Percentiles rank a stretch among this genome's conserved stretches.
Evolutionary conservation across 1,140 invertebrate species (phyloP).

Genomic region (Copidosoma floridanum): DNA sequence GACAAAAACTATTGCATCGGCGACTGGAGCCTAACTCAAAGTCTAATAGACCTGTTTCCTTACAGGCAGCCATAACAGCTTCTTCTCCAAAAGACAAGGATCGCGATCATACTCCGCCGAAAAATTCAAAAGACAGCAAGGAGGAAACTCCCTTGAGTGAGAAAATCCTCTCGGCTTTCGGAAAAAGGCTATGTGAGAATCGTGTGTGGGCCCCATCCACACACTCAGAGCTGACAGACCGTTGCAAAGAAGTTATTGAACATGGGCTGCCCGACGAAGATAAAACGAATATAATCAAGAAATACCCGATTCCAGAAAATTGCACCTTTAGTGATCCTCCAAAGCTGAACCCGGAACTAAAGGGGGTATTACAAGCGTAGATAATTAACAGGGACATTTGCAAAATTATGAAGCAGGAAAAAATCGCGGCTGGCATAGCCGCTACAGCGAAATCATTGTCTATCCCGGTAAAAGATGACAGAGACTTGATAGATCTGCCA

Average conservation of each 20-base stretch:
- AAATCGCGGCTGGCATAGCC: neutral
- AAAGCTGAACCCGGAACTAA: neutral
- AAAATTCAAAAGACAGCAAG: no score
- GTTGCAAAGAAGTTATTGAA: slow-evolving; percentile 4
- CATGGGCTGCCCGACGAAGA: neutral
- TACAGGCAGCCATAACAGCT: no score
- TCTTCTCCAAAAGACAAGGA: no score
- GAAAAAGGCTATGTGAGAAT: neutral
- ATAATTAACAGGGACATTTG: neutral
- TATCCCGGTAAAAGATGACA: neutral
- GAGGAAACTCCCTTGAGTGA: no score
- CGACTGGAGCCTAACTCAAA: no score
- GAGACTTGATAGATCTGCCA: neutral
- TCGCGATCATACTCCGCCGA: no score
- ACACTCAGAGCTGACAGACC: neutral
- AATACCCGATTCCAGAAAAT: neutral
- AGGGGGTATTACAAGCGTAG: neutral
- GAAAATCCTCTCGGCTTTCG: no score
- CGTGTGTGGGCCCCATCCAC: neutral
- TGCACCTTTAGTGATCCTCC: neutral
- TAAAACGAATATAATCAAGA: neutral
- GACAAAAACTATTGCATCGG: no score
- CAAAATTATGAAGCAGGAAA: neutral
- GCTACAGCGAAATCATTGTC: neutral
- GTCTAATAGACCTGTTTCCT: no score